Percentiles rank a stretch among this genome's conserved stretches.
phyloP scores from a whole-genome alignment of 2,888 invertebrate genomes.

The Melinopterus prodromus region DNA sequence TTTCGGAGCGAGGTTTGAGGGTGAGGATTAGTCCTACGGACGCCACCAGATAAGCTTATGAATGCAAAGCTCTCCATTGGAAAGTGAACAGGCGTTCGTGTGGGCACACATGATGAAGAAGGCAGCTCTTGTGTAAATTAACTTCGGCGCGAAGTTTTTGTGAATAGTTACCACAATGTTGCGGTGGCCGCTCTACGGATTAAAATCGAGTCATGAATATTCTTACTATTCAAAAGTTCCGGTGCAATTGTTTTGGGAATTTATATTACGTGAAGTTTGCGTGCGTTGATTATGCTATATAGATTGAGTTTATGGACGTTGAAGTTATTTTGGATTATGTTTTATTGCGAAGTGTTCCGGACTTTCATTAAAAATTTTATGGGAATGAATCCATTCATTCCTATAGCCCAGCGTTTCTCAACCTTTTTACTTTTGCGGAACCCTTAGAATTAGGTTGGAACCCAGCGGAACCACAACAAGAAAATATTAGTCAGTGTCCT shows the following conservation, averaged over 20 bases:
- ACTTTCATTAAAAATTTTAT: too few species aligned
- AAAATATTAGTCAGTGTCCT: too few species aligned
- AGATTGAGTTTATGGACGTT: too few species aligned
- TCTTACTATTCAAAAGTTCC: background rate
- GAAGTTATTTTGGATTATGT: too few species aligned
- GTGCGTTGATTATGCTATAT: background rate
- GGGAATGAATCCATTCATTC: too few species aligned
- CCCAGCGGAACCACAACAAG: too few species aligned
- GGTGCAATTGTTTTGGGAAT: background rate
- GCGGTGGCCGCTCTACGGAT: background rate
- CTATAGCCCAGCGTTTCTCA: too few species aligned
- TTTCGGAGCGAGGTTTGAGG: conserved; percentile 45
- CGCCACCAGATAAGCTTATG: conserved; percentile 51
- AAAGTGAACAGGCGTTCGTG: conserved; percentile 45
- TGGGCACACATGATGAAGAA: background rate
- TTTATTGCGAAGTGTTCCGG: too few species aligned
- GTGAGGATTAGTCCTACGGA: conserved; percentile 51
- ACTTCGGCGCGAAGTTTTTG: background rate
- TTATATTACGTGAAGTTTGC: background rate
- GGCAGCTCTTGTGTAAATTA: background rate
- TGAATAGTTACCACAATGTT: background rate
- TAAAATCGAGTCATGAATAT: background rate
- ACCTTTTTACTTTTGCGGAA: too few species aligned
- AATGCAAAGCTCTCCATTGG: conserved; percentile 51
- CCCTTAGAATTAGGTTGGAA: too few species aligned